Percentiles rank a stretch among this genome's conserved stretches.
phyloP scores from a whole-genome alignment of 2,113 vertebrate species.

The Lamprologus callipterus region DNA sequence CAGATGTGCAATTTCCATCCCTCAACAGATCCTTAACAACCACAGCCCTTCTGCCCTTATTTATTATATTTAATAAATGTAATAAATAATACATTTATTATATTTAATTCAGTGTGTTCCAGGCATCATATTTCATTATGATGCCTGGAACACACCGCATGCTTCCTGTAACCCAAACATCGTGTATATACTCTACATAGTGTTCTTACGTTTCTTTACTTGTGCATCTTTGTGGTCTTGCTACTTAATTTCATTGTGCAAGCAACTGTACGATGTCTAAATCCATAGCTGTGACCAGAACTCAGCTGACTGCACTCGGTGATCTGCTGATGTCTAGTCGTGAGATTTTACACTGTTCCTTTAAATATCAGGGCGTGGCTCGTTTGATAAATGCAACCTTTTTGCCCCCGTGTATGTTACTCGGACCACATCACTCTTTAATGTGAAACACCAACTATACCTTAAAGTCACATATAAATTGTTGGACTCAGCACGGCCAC shows the following conservation, averaged over 20 bases:
- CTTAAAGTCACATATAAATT: neutral
- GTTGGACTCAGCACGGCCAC: accelerated
- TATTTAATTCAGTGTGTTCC: no score
- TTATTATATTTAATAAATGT: neutral
- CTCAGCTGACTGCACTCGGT: neutral
- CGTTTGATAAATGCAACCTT: neutral
- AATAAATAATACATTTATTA: no score
- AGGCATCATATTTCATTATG: neutral
- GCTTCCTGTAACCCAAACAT: neutral
- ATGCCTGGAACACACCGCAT: neutral
- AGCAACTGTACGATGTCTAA: neutral
- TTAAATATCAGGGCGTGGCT: neutral
- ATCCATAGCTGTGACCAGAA: neutral
- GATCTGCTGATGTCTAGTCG: neutral
- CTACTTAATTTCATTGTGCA: neutral
- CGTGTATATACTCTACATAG: neutral
- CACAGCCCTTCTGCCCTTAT: neutral
- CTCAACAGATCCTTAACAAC: neutral
- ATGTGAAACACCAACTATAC: neutral
- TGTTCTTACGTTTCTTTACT: neutral
- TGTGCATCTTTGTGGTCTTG: neutral
- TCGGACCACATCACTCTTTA: neutral
- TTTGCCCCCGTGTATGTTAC: neutral
- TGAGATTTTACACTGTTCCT: neutral
- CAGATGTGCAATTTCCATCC: neutral